Evolutionary conservation across 2,113 vertebrate species (phyloP).

Genomic region (Narcine bancroftii): DNA sequence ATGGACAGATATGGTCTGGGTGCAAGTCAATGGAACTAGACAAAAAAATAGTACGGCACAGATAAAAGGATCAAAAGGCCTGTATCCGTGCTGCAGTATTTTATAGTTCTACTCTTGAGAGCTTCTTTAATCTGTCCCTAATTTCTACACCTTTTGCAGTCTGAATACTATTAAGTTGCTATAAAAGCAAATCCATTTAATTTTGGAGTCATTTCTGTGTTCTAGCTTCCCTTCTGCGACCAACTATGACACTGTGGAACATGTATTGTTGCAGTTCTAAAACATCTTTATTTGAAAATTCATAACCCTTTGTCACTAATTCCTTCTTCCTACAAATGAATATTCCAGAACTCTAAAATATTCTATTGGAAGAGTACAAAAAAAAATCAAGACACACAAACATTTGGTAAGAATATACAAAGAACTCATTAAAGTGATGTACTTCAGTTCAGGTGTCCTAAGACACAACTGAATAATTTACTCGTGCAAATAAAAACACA

Average conservation of each 20-base stretch:
- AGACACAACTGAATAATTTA: not conserved
- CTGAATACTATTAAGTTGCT: not conserved
- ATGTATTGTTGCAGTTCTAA: not conserved
- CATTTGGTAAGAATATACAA: not conserved
- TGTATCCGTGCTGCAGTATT: no score
- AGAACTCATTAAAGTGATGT: not conserved
- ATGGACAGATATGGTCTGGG: no score
- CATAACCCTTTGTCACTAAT: not conserved
- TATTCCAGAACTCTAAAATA: not conserved
- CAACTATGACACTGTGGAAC: not conserved
- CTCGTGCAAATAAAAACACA: not conserved
- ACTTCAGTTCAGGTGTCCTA: not conserved
- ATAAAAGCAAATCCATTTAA: not conserved
- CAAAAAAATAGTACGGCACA: no score
- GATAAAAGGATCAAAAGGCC: no score
- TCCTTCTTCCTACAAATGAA: not conserved
- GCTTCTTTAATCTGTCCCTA: not conserved
- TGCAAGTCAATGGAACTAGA: no score
- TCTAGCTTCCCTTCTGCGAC: not conserved
- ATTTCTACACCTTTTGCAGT: not conserved
- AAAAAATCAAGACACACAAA: not conserved
- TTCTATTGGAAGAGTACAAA: not conserved
- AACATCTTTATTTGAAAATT: not conserved
- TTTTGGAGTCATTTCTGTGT: not conserved
- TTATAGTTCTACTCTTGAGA: not conserved